These are phyloP conservation scores for Monoplex corrugatus DNA, from an alignment of 2,888 invertebrate genomes.

Conservation along the genomic window DNA sequence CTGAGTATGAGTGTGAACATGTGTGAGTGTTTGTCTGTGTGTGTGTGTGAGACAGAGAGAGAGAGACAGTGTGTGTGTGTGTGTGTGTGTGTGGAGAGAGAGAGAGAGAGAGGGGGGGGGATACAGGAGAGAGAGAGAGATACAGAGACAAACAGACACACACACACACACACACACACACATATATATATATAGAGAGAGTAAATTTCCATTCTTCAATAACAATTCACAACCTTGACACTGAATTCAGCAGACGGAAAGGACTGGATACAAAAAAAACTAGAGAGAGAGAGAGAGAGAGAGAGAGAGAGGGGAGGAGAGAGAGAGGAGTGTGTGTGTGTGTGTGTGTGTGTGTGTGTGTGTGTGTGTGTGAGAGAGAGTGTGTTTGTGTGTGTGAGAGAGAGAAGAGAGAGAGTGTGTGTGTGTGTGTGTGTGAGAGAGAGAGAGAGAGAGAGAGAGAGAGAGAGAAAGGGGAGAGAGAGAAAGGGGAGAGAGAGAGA, in stretches of 20 bases:
- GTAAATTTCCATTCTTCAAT: too few species aligned
- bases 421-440: background rate
- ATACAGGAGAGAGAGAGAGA: background rate
- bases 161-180: background rate
- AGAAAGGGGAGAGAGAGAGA: background rate
- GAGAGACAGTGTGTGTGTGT: background rate
- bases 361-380: background rate
- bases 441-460: background rate
- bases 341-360: background rate
- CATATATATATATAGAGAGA: background rate
- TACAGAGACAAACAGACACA: background rate
- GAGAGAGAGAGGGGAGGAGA: conserved; percentile 19
- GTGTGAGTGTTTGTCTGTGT: background rate
- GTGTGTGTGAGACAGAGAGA: background rate
- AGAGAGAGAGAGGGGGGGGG: background rate
- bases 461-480: background rate
- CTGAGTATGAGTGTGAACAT: background rate
- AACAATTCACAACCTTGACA: too few species aligned
- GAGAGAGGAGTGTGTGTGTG: background rate
- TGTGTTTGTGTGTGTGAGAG: too few species aligned
- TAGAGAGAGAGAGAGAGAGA: conserved; percentile 11
- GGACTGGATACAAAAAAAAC: too few species aligned
- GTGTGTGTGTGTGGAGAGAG: background rate
- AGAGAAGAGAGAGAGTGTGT: background rate
- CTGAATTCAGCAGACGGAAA: too few species aligned